These are phyloP conservation scores for Diplolepis rosae DNA, from an alignment of 2,888 invertebrate genomes.

Conservation along the genomic window DNA sequence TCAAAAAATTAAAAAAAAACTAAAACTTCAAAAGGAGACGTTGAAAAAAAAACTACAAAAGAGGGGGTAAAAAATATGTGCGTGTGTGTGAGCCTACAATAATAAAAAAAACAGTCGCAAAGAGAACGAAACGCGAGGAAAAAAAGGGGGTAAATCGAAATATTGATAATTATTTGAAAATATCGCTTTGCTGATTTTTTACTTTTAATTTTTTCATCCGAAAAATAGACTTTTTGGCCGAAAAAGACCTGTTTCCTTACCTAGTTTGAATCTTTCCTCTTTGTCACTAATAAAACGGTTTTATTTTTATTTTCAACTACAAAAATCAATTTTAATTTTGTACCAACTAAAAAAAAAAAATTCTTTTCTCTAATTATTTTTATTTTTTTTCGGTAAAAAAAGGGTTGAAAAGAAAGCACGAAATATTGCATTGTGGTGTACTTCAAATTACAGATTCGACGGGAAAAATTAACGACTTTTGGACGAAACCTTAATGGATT, in stretches of 20 bases:
- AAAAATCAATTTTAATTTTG: not conserved
- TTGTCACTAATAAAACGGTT: slow-evolving; percentile 41
- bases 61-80: slow-evolving; percentile 25
- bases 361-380: too few relatives aligned
- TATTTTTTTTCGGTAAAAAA: not conserved
- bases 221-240: slow-evolving; percentile 58
- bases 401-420: slow-evolving; percentile 38
- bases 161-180: slow-evolving; percentile 65
- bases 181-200: slow-evolving; percentile 60
- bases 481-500: slow-evolving; percentile 3
- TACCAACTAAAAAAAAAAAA: not conserved
- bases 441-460: slow-evolving; percentile 38
- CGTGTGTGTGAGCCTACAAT: slow-evolving; percentile 23
- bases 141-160: slow-evolving; percentile 37
- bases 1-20: slow-evolving; percentile 43
- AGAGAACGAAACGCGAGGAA: slow-evolving; percentile 50
- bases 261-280: slow-evolving; percentile 20
- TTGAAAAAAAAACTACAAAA: slow-evolving; percentile 40
- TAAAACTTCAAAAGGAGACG: slow-evolving; percentile 28
- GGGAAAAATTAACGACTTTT: not conserved
- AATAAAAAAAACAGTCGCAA: slow-evolving; percentile 33
- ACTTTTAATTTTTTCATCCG: slow-evolving; percentile 49
- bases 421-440: slow-evolving; percentile 70
- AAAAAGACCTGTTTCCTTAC: slow-evolving; percentile 40
- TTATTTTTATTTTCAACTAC: slow-evolving; percentile 39